phyloP scores from a whole-genome alignment of 1,140 invertebrate species.

The Belonocnema kinseyi region DNA sequence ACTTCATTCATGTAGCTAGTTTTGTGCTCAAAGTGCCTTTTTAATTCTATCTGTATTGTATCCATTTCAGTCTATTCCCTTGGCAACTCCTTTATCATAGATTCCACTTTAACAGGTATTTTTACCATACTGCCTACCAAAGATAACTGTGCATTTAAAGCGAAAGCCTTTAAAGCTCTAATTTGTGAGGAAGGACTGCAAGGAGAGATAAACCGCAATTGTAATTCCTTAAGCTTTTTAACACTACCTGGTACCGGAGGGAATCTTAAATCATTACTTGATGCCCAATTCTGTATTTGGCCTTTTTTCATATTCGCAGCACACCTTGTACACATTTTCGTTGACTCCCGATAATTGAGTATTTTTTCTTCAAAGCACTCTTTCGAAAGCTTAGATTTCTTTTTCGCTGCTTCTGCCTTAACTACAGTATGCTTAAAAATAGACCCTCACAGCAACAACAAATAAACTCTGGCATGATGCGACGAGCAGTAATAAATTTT shows the following conservation, averaged over 20 bases:
- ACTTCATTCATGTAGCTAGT: too few species aligned
- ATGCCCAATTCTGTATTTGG: neutral
- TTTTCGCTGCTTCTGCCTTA: too few species aligned
- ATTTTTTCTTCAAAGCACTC: too few species aligned
- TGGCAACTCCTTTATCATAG: constrained; percentile 30
- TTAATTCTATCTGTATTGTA: too few species aligned
- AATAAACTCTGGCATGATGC: too few species aligned
- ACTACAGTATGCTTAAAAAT: too few species aligned
- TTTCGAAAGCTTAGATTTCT: too few species aligned
- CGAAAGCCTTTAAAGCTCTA: constrained; percentile 17
- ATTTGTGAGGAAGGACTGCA: constrained; percentile 17
- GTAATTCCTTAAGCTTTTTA: neutral
- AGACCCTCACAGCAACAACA: too few species aligned
- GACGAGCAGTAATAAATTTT: too few species aligned
- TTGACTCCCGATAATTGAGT: too few species aligned
- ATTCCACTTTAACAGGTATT: constrained; percentile 30
- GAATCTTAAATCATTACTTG: neutral
- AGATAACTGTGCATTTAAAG: constrained; percentile 36
- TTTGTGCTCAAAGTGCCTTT: too few species aligned
- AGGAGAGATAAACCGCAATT: neutral
- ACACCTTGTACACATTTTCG: neutral
- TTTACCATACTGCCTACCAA: constrained; percentile 35
- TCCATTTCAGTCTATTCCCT: neutral
- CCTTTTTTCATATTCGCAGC: neutral
- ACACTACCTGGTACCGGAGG: neutral